Conservation (phyloP, 2,113 vertebrate genomes). For the Penelope pileata region DNA sequence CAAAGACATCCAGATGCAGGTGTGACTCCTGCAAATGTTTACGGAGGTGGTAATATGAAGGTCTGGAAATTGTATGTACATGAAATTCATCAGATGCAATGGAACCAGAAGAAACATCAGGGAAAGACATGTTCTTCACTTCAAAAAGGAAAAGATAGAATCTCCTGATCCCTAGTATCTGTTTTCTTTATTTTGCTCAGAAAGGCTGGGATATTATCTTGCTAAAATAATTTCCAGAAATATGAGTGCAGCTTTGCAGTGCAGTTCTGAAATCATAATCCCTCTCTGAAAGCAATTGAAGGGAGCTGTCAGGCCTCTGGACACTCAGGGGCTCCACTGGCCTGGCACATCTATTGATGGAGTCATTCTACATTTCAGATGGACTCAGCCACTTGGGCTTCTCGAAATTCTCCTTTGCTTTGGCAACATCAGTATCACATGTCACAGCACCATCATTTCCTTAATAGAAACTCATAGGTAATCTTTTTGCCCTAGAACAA, state of each 20-base stretch:
- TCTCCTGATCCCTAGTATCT: neutral
- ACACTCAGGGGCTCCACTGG: neutral
- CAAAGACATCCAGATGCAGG: neutral
- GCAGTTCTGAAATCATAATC: neutral
- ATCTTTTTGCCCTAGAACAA: neutral
- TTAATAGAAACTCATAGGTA: neutral
- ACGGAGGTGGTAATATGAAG: neutral
- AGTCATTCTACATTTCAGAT: neutral
- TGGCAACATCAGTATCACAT: neutral
- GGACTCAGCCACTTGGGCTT: neutral
- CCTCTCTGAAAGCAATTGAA: neutral
- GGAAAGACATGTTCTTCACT: neutral
- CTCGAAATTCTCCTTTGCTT: neutral
- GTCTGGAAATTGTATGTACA: neutral
- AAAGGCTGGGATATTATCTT: neutral
- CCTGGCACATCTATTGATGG: neutral
- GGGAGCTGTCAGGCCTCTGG: neutral
- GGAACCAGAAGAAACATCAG: neutral
- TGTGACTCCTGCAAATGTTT: neutral
- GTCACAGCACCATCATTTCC: neutral
- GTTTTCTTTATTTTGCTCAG: neutral
- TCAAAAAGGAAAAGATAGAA: neutral
- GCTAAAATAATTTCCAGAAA: neutral
- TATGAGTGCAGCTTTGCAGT: neutral
- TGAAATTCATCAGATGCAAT: neutral